Conservation (phyloP, 2,797 vertebrate species). For the Phoebastria nigripes region DNA sequence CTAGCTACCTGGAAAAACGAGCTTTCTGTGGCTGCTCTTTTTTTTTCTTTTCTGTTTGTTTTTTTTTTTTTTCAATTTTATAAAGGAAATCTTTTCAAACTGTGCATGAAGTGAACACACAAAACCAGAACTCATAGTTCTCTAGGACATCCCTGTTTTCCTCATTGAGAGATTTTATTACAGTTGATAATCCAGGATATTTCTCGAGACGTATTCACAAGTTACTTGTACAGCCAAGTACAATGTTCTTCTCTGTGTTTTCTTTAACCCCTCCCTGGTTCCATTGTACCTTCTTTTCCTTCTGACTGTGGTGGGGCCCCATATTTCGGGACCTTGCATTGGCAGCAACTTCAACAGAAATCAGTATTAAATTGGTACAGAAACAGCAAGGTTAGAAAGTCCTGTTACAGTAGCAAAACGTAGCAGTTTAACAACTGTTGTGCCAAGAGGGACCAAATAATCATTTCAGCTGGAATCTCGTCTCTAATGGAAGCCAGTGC, state of each 20-base stretch:
- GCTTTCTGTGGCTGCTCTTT: not conserved
- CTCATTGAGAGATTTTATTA: conserved; percentile 62
- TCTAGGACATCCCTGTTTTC: conserved; percentile 58
- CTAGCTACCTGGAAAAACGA: not conserved
- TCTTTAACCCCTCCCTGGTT: conserved; percentile 61
- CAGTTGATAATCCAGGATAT: conserved; percentile 58
- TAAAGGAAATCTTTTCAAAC: conserved; percentile 10
- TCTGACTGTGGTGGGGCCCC: not conserved
- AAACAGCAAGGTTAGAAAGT: conserved; percentile 2
- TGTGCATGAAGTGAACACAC: not conserved
- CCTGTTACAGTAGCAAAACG: conserved; percentile 32
- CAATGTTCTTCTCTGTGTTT: conserved; percentile 59
- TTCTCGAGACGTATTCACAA: conserved; percentile 43
- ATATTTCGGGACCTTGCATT: not conserved
- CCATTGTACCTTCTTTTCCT: conserved; percentile 27
- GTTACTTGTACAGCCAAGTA: conserved; percentile 60
- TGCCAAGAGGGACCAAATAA: not conserved
- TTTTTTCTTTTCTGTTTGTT: too few species aligned
- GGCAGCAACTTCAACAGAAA: conserved; percentile 5
- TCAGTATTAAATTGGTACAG: not conserved
- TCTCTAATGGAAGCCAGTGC: not conserved
- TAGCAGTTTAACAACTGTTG: not conserved
- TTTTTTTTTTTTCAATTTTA: not conserved
- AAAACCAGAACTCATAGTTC: conserved; percentile 4
- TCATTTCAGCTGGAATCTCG: not conserved